Evolutionary conservation across 2,797 vertebrate species (phyloP), one percentile per base, ranked within the genome.

Genomic region (Gymnocypris eckloni): DNA sequence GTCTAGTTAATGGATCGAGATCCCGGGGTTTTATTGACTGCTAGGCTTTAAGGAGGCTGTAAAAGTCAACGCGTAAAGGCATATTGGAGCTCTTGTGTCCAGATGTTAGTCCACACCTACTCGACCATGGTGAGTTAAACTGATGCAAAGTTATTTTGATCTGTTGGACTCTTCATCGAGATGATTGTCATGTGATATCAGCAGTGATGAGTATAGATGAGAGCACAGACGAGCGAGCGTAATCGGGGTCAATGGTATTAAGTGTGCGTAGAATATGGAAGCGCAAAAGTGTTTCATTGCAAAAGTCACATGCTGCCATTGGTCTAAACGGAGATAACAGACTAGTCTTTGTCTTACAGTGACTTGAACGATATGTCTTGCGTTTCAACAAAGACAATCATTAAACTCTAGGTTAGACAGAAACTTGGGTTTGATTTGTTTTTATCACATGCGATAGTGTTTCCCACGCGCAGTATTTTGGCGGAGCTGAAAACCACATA

Each of bases 101-200:
- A 94, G 94, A 99, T 98, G 98, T 95, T 99, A 90, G 97, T 98
- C 91, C 98, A 99, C 96, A 96, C 97, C 64, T 98, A 97, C 91
- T 95, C 97, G 22, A 93, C 96, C 85, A 98, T 98, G 98, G 98
- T 98, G 94, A 98, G 98, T 97, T 37, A 1, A 33, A 64, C 18
- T 59, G 82, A 41, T n/a, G 39, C 59, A 25, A 18, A 59, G 37
- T 45, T 69, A 18, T 2, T 59, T 6, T 39, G n/a, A 13, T 71
- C 25, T 59, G 45, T 4, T 22, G 12, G 69, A 86, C 20, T 86
- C 13, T 67, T 70, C 59, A 41, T 75, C 66, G 4, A 66, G 69
- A 69, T 67, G 33, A 48, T 12, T 54, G 79, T 81, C 84, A 76
- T 81, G 84, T 81, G 84, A 86, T 52, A 76, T 86, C 33, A 87